Evolutionary conservation across 2,797 vertebrate genomes (phyloP), one percentile per base, ranked within the genome.

Genomic region (Phyllotis vaccarum): DNA sequence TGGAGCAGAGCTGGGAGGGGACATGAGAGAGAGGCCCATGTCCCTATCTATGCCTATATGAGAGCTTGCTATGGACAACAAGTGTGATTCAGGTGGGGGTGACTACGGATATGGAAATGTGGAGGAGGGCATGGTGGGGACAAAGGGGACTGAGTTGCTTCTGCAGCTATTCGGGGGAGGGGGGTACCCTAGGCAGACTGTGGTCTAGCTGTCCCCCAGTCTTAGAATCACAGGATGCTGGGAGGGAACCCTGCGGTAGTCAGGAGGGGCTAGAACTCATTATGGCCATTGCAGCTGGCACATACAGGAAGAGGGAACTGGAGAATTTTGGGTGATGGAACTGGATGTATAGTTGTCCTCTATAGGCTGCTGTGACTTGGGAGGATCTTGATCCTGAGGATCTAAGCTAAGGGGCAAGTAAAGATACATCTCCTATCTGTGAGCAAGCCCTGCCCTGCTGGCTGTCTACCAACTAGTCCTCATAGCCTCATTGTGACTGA

Each of bases 401-500:
- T 31, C 82, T n/a, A 34, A 58, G 49, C 49, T 17, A 13, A 1
- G 24, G 1, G 43, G 2, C 11, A 49, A 8, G 37, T 5, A 16
- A 62, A 52, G 78, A 81, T 17, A 37, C 40, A 46, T 75, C n/a
- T 58, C 43, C 43, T 11, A 4, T n/a, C 1, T 8, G 6, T 2
- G 70, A 66, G 88, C 27, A 34, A 2, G 66, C 13, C 64, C 22
- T 37, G 64, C 16, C 34, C 19, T 16, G 29, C 22, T 19, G 29
- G 34, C 6, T 29, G 43, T 13, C 85, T 66, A 8, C 56, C 1
- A 19, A 68, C 21, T 34, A 49, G 56, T 24, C 68, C 37, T 76
- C 29, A 3, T 0, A 14, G 34, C 21, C n/a, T 17, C 7, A 1
- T 83, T n/a, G 2, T 0, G 54, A 75, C 89, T 1, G 3, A 0